phyloP scores from a whole-genome alignment of 2,797 vertebrate species.

The Microctenopoma steveboyesi region DNA sequence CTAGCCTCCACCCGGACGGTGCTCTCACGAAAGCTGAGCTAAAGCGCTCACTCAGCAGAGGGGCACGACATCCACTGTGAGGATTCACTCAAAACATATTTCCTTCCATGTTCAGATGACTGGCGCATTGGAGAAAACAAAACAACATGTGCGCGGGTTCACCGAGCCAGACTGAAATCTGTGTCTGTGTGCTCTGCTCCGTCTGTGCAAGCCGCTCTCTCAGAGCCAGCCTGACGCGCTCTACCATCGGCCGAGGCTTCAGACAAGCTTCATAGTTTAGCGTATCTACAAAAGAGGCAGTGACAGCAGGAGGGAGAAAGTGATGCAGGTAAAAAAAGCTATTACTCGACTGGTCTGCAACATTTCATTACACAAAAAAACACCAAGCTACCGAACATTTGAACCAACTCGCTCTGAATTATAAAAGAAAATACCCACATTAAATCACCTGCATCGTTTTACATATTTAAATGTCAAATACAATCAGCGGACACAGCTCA shows the following conservation, averaged over 20 bases:
- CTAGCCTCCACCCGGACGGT: slow-evolving; percentile 50
- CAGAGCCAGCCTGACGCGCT: slow-evolving; percentile 43
- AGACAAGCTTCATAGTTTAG: slow-evolving; percentile 58
- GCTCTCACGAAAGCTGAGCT: slow-evolving; percentile 51
- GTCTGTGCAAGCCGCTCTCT: slow-evolving; percentile 48
- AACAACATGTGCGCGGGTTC: slow-evolving; percentile 46
- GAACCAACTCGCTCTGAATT: background rate
- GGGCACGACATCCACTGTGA: slow-evolving; percentile 46
- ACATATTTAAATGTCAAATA: slow-evolving; percentile 9
- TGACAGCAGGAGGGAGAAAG: slow-evolving; percentile 41
- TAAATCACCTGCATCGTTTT: background rate
- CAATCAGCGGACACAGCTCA: slow-evolving; percentile 2
- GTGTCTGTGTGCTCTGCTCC: slow-evolving; percentile 45
- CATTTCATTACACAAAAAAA: background rate
- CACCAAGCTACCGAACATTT: slow-evolving; percentile 1
- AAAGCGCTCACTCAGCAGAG: slow-evolving; percentile 35
- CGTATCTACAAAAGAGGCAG: slow-evolving; percentile 67
- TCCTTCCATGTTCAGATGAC: slow-evolving; percentile 30
- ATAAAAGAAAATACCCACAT: background rate
- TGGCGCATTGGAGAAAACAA: slow-evolving; percentile 20
- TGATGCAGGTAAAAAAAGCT: background rate
- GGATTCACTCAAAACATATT: slow-evolving; percentile 49
- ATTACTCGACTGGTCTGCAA: background rate
- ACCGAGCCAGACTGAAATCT: slow-evolving; percentile 43
- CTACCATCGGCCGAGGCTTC: slow-evolving; percentile 57